Conservation (phyloP, 2,113 vertebrate genomes). For the Lepidothrix coronata region DNA sequence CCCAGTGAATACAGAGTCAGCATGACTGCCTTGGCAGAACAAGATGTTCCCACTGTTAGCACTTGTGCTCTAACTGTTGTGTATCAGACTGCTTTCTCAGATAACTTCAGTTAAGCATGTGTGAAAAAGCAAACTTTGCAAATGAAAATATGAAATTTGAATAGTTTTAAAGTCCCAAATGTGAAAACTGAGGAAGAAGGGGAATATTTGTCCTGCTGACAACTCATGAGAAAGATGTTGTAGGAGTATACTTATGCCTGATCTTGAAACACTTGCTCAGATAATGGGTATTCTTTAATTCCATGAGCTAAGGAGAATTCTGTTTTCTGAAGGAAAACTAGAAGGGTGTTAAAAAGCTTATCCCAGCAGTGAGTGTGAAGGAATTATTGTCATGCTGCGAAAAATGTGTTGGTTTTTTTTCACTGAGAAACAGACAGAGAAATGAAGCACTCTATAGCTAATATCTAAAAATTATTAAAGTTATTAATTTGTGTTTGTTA, state of each 20-base stretch:
- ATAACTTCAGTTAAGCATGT: background rate
- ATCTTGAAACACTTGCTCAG: background rate
- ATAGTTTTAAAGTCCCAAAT: background rate
- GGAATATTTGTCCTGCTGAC: background rate
- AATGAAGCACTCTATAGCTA: background rate
- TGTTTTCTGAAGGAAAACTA: background rate
- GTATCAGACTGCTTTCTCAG: background rate
- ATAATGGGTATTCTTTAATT: background rate
- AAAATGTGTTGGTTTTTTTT: background rate
- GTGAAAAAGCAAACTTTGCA: background rate
- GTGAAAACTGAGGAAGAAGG: background rate
- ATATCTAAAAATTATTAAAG: background rate
- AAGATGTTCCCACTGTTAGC: background rate
- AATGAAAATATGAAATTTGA: background rate
- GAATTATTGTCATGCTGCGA: background rate
- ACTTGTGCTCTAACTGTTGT: background rate
- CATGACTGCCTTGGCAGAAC: fast-evolving
- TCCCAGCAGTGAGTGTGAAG: background rate
- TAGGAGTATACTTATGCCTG: background rate
- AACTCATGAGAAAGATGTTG: background rate
- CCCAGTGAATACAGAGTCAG: background rate
- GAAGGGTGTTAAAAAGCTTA: background rate
- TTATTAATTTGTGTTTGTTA: background rate
- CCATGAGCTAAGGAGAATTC: background rate
- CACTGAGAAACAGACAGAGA: background rate